phyloP scores from a whole-genome alignment of 1,140 invertebrate species.

The Drosophila grimshawi region DNA sequence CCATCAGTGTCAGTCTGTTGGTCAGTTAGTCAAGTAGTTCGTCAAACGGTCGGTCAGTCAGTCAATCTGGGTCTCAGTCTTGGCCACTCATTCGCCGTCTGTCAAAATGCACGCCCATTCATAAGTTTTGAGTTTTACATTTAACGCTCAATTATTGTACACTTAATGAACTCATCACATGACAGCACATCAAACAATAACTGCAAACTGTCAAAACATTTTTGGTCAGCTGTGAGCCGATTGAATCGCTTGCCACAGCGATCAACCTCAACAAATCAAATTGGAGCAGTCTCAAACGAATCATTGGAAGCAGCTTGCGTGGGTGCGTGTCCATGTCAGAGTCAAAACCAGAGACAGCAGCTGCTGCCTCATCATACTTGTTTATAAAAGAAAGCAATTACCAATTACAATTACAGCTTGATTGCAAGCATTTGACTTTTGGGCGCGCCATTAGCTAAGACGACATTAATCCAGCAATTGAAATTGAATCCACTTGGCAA shows the following conservation, averaged over 20 bases:
- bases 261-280: slow-evolving; percentile 56
- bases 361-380: slow-evolving; percentile 9
- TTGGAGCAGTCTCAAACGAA: slow-evolving; percentile 53
- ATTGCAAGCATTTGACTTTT: slow-evolving; percentile 31
- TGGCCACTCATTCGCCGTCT: slow-evolving; percentile 31
- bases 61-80: slow-evolving; percentile 26
- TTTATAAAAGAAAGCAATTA: slow-evolving; percentile 75
- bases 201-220: slow-evolving; percentile 80
- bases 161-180: slow-evolving; percentile 81
- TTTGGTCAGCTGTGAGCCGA: slow-evolving; percentile 35
- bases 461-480: slow-evolving; percentile 72
- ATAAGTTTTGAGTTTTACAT: slow-evolving; percentile 59
- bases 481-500: slow-evolving; percentile 33
- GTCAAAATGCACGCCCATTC: slow-evolving; percentile 78
- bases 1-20: slow-evolving; percentile 69
- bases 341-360: slow-evolving; percentile 10
- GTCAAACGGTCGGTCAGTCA: slow-evolving; percentile 42
- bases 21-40: slow-evolving; percentile 31
- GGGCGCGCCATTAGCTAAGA: slow-evolving; percentile 73
- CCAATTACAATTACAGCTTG: slow-evolving; percentile 50
- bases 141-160: slow-evolving; percentile 79
- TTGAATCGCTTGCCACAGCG: slow-evolving; percentile 33
- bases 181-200: slow-evolving; percentile 80
- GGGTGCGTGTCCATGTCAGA: slow-evolving; percentile 41
- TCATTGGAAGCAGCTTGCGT: slow-evolving; percentile 35